These are phyloP conservation scores for Proteles cristata DNA, from an alignment of 2,113 vertebrate genomes.

Conservation along the genomic window DNA sequence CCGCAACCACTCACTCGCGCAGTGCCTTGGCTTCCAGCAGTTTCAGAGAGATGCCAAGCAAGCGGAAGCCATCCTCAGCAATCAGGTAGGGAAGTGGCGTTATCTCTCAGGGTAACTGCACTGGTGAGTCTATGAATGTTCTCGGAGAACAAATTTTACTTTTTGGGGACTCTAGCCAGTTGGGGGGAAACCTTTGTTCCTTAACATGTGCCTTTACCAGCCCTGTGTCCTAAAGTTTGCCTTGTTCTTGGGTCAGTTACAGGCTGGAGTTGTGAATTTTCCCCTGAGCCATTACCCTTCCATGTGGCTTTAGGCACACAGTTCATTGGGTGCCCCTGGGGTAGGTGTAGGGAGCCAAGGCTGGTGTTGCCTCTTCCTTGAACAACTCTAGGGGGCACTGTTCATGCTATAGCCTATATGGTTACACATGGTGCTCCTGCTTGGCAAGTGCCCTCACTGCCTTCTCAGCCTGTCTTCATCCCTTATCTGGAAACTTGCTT, in stretches of 20 bases:
- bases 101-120: not conserved
- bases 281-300: not conserved
- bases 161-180: not conserved
- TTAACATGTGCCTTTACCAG: not conserved
- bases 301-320: not conserved
- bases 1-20: slow-evolving; percentile 89
- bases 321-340: not conserved
- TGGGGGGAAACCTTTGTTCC: not conserved
- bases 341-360: not conserved
- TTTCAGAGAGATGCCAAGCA: slow-evolving; percentile 95
- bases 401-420: not conserved
- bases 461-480: not conserved
- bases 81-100: slow-evolving; percentile 89
- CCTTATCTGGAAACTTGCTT: slow-evolving; percentile 52
- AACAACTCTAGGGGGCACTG: not conserved
- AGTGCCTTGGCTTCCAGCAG: slow-evolving; percentile 94
- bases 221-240: not conserved
- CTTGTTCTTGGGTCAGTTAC: not conserved
- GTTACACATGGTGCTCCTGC: rapidly evolving
- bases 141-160: not conserved
- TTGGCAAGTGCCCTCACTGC: not conserved
- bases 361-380: not conserved
- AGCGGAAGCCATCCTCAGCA: slow-evolving; percentile 93
- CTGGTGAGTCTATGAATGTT: not conserved
- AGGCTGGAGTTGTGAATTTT: not conserved